Conservation (phyloP, 2,797 vertebrate genomes). For the Aldrovandia affinis region DNA sequence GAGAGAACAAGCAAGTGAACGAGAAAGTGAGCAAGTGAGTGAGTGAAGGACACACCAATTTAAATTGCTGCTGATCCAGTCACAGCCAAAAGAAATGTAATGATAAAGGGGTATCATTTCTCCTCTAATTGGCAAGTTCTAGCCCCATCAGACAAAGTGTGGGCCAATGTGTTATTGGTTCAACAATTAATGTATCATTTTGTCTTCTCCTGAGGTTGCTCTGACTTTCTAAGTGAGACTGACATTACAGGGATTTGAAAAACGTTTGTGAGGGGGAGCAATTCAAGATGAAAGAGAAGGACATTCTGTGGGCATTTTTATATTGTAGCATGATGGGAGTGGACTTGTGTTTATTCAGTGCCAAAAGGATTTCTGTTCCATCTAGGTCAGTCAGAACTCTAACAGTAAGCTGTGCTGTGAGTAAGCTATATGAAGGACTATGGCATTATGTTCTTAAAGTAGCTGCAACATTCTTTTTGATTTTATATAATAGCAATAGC, state of each 20-base stretch:
- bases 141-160: not conserved
- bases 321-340: not conserved
- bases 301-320: not conserved
- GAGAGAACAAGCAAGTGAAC: not conserved
- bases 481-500: slow-evolving; percentile 17
- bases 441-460: slow-evolving; percentile 1
- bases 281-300: not conserved
- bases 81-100: too few species aligned
- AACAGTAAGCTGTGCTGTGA: not conserved
- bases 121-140: not conserved
- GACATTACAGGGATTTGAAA: not conserved
- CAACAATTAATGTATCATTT: not conserved
- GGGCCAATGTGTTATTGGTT: not conserved
- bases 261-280: not conserved
- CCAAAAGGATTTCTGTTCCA: not conserved
- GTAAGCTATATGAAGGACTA: slow-evolving; percentile 6
- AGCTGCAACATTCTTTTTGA: slow-evolving; percentile 20
- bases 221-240: not conserved
- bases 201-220: not conserved
- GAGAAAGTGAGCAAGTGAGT: slow-evolving; percentile 9
- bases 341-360: not conserved
- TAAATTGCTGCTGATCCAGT: not conserved
- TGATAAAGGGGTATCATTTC: not conserved
- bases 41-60: not conserved
- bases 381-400: not conserved